Evolutionary conservation across 2,113 vertebrate genomes (phyloP).

Genomic region (Chiloscyllium plagiosum): DNA sequence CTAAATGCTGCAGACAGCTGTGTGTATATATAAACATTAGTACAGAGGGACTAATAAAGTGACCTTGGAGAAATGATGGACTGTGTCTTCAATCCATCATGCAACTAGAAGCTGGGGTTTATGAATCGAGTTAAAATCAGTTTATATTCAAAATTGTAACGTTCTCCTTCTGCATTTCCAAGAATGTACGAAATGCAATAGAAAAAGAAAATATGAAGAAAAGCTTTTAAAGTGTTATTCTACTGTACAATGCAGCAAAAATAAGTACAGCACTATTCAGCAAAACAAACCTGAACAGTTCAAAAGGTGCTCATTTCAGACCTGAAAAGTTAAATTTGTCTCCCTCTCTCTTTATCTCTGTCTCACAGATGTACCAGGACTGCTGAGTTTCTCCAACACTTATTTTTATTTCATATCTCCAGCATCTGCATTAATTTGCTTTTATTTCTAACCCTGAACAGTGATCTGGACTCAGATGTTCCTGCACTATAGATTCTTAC

Average conservation of each 20-base stretch:
- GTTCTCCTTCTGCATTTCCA: not conserved
- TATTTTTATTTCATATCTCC: no score
- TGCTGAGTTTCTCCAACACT: no score
- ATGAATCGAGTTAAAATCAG: not conserved
- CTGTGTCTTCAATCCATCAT: not conserved
- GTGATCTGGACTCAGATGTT: not conserved
- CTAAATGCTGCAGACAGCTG: not conserved
- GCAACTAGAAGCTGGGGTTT: not conserved
- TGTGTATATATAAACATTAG: not conserved
- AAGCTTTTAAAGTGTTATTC: not conserved
- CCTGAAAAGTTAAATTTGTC: no score
- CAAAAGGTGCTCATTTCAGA: no score
- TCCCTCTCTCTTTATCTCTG: no score
- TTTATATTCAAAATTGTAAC: not conserved
- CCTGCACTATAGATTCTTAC: not conserved
- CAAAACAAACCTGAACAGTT: not conserved
- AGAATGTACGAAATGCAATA: not conserved
- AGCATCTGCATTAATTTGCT: no score
- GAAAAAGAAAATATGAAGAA: not conserved
- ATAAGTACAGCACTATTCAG: not conserved
- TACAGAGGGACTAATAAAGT: not conserved
- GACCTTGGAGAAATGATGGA: not conserved
- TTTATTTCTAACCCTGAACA: not conserved
- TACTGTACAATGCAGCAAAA: not conserved
- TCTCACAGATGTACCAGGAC: no score